Evolutionary conservation across 2,888 invertebrate species (phyloP), one percentile per base, ranked within the genome.

Genomic region (Eupithecia tripunctaria): DNA sequence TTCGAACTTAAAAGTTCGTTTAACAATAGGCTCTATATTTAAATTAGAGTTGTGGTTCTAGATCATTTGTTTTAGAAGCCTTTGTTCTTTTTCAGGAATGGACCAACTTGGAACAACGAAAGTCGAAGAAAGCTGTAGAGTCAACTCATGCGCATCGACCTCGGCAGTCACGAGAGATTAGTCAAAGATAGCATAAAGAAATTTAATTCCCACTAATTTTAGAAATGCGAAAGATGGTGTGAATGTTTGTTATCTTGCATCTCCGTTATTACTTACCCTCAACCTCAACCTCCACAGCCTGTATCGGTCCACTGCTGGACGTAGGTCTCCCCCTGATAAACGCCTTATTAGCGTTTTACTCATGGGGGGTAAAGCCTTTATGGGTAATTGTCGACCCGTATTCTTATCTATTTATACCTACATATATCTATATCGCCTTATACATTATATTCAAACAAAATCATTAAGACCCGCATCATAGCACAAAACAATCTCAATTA

Each of bases 401-500:
- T n/a, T 32, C 32, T 32, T 6, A 32, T 32, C 32, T 32, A 32
- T 32, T 6, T 6, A 32, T 32, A 32, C 32, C 32, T 32, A 32
- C 6, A 32, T 29, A 2, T 29, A 29, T 5, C 5, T 29, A 29
- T 29, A 5, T 32, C 6, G 32, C 8, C 12, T n/a, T n/a, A n/a
- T 62, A n/a, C n/a, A 1, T n/a, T 38, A 38, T 36, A 64, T 64
- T 36, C 10, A 21, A 36, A 64, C 38, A 14, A 3, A 71, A 78
- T 70, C 38, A 77, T 78, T 38, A 82, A 0, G 76, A 73, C 90
- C 90, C 90, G 90, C 89, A 90, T 89, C 74, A 71, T 68, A 81
- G 78, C 75, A 68, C 76, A 78, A 82, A 85, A 80, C 80, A 72
- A 76, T 78, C 73, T 85, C 56, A 79, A 80, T 84, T 83, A 81